Percentiles rank a stretch among this genome's conserved stretches.
Evolutionary conservation across 2,888 invertebrate species (phyloP).

Genomic region (Ophion ventricosus): DNA sequence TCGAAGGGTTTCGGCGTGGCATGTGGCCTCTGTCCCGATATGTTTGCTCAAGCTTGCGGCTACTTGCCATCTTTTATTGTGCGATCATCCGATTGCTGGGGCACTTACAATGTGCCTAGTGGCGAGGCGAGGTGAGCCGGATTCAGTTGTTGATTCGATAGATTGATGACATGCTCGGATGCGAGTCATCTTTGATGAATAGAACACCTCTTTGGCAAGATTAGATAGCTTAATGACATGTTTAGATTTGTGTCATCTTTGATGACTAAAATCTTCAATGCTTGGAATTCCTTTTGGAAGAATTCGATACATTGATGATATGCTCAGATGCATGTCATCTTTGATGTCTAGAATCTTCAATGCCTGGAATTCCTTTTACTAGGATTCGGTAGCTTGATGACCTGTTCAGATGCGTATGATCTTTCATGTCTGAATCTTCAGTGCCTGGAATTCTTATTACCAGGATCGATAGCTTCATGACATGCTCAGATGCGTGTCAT

Average conservation of each 20-base stretch:
- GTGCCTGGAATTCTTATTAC: no score
- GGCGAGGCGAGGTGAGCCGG: neutral
- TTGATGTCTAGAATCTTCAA: neutral
- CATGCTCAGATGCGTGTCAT: no score
- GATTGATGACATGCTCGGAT: neutral
- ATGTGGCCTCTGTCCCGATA: constrained; percentile 62
- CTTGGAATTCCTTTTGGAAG: neutral
- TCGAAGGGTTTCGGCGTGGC: constrained; percentile 47
- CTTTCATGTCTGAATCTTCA: no score
- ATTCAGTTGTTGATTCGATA: neutral
- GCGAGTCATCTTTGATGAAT: neutral
- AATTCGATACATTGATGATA: neutral
- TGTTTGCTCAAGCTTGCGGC: constrained; percentile 43
- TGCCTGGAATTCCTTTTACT: neutral
- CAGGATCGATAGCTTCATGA: no score
- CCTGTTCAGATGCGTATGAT: neutral
- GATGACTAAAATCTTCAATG: neutral
- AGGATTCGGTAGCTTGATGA: neutral
- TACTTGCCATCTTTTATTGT: constrained; percentile 79
- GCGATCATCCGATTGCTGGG: constrained; percentile 79
- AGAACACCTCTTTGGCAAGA: neutral
- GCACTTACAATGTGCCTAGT: neutral
- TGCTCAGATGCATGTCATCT: neutral
- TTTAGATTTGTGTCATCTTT: neutral
- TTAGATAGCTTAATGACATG: neutral